Percentiles rank a stretch among this genome's conserved stretches.
These are phyloP conservation scores for Heteromyza rotundicornis DNA, from an alignment of 2,888 invertebrate species.

Conservation along the genomic window DNA sequence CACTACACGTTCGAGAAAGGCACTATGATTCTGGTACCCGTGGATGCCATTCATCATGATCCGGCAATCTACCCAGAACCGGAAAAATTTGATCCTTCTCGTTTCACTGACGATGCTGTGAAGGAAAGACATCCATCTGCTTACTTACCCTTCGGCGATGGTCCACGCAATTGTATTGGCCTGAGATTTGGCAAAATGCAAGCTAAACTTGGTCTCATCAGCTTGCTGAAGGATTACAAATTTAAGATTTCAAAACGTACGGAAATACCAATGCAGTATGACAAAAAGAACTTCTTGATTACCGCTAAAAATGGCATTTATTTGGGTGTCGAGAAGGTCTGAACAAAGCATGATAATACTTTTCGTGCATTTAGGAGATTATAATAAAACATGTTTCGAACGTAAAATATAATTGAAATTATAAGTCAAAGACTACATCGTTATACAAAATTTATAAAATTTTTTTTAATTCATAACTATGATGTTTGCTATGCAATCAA, in stretches of 20 bases:
- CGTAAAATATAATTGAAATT: too few relatives aligned
- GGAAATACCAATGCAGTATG: constrained; percentile 25
- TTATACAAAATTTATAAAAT: too few relatives aligned
- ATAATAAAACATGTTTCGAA: too few relatives aligned
- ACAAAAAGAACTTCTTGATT: constrained; percentile 18
- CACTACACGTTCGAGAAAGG: constrained; percentile 62
- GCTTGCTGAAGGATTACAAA: constrained; percentile 27
- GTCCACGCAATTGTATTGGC: constrained; percentile 55
- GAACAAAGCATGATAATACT: too few relatives aligned
- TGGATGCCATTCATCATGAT: constrained; percentile 67
- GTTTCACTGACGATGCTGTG: constrained; percentile 67
- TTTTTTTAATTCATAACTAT: too few relatives aligned
- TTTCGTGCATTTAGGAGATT: too few relatives aligned
- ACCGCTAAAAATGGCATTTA: constrained; percentile 28
- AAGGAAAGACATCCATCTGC: constrained; percentile 61
- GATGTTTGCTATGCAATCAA: too few relatives aligned
- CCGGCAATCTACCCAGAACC: constrained; percentile 64
- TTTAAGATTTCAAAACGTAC: constrained; percentile 23
- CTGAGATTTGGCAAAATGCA: constrained; percentile 55
- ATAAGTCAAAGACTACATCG: too few relatives aligned
- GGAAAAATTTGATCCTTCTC: constrained; percentile 67
- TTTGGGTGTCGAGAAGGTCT: constrained; percentile 24
- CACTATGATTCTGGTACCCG: constrained; percentile 37
- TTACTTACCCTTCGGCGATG: constrained; percentile 54
- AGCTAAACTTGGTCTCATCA: constrained; percentile 39